A percentile compares a stretch with the other conserved stretches of the same genome.
phyloP scores from a whole-genome alignment of 2,797 vertebrate genomes.

The Fringilla coelebs region DNA sequence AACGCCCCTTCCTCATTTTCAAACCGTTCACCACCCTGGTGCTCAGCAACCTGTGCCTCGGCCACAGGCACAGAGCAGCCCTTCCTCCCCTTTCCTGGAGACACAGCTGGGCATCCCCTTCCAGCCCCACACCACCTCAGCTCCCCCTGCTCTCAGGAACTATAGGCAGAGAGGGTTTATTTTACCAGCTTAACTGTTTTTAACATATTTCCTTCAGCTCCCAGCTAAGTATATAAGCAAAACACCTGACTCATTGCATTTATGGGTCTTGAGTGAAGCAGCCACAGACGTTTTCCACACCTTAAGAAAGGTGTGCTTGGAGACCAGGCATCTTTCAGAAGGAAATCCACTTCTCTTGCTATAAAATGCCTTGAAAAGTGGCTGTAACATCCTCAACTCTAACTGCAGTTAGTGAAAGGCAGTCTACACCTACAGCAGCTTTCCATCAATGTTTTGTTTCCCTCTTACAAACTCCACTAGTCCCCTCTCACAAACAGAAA shows the following conservation, averaged over 20 bases:
- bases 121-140: neutral
- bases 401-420: neutral
- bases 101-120: neutral
- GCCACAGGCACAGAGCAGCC: neutral
- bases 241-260: neutral
- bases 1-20: conserved; percentile 76
- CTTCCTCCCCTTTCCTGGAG: neutral
- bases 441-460: neutral
- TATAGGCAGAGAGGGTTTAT: neutral
- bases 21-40: conserved; percentile 55
- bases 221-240: neutral
- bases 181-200: neutral
- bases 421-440: neutral
- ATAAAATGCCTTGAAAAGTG: neutral
- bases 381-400: neutral
- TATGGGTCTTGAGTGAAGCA: neutral
- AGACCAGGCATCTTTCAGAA: neutral
- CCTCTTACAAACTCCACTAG: neutral
- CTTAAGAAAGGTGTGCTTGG: no score
- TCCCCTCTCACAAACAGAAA: neutral
- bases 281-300: neutral
- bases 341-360: neutral
- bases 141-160: neutral
- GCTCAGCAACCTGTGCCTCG: conserved; percentile 52
- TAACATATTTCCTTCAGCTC: neutral